These are phyloP conservation scores for Eulemur albifrons DNA, from an alignment of 2,797 vertebrate genomes.

Conservation along the genomic window DNA sequence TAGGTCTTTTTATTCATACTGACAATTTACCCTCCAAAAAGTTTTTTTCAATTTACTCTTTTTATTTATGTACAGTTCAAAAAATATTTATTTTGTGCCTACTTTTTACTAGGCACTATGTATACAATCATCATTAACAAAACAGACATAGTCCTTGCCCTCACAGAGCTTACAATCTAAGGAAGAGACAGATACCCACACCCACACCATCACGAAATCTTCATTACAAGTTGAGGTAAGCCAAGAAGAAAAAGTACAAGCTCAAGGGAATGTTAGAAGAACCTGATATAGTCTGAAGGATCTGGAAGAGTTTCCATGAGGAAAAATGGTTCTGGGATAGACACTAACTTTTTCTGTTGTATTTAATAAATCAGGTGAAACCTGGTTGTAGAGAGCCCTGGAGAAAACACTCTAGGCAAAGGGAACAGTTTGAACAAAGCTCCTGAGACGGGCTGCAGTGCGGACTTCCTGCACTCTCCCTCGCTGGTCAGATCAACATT, in stretches of 20 bases:
- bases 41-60: background rate
- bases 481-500: rapidly evolving
- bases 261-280: background rate
- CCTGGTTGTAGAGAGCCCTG: background rate
- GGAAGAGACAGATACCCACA: background rate
- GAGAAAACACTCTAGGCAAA: background rate
- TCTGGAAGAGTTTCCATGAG: background rate
- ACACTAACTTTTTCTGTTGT: background rate
- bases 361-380: background rate
- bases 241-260: background rate
- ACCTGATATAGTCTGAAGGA: background rate
- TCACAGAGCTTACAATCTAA: background rate
- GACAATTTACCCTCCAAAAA: background rate
- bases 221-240: background rate
- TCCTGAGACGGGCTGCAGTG: no score
- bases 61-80: background rate
- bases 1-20: background rate
- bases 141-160: background rate
- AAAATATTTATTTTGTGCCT: background rate
- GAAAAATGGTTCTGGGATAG: background rate
- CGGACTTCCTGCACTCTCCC: background rate
- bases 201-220: background rate
- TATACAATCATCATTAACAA: background rate
- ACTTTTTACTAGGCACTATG: background rate
- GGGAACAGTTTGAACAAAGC: background rate